Evolutionary conservation across 2,888 invertebrate genomes (phyloP).

Genomic region (Chrysopilus asiliformis): DNA sequence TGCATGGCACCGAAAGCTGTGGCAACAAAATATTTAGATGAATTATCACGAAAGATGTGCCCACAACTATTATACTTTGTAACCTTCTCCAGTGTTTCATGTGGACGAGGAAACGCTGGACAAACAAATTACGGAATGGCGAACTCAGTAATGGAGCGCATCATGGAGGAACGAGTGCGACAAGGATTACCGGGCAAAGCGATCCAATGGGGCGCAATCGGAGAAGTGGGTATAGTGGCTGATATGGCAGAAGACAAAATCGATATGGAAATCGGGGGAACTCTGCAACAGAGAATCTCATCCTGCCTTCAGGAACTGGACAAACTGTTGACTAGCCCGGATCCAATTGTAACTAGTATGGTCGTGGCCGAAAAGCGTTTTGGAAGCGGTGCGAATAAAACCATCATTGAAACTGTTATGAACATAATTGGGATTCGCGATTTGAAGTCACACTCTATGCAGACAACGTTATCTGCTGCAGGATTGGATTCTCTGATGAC

Average conservation of each 20-base stretch:
- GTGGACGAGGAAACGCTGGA: conserved; percentile 71
- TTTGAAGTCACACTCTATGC: conserved; percentile 52
- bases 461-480: conserved; percentile 69
- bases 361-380: conserved; percentile 73
- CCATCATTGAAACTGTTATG: conserved; percentile 58
- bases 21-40: conserved; percentile 68
- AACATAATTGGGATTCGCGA: conserved; percentile 54
- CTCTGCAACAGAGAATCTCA: conserved; percentile 70
- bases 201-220: conserved; percentile 87
- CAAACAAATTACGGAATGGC: conserved; percentile 86
- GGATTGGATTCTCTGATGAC: conserved; percentile 98
- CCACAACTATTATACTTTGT: conserved; percentile 59
- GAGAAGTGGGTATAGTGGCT: conserved; percentile 72
- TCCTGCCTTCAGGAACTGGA: conserved; percentile 68
- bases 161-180: conserved; percentile 57
- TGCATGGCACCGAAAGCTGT: conserved; percentile 65
- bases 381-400: conserved; percentile 45
- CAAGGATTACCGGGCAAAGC: conserved; percentile 67
- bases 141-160: conserved; percentile 80
- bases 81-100: conserved; percentile 81
- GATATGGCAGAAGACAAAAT: conserved; percentile 57
- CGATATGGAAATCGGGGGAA: conserved; percentile 60
- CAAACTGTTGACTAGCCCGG: conserved; percentile 54
- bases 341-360: conserved; percentile 62
- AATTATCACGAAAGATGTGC: conserved; percentile 44